phyloP scores from a whole-genome alignment of 2,113 vertebrate species.

The Suncus etruscus region DNA sequence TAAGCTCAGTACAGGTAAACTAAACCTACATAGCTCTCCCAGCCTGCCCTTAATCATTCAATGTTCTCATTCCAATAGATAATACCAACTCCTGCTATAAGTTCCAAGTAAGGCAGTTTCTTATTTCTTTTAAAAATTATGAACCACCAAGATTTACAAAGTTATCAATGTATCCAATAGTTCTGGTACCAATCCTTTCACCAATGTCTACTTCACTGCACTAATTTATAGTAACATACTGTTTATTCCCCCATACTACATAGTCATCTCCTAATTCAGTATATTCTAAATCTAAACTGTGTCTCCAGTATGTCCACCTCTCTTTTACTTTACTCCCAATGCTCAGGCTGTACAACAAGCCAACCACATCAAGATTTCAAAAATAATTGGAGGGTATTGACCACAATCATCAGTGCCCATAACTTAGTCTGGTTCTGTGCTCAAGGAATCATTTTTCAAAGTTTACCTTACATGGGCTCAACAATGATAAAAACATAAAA shows the following conservation, averaged over 20 bases:
- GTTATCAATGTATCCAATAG: too few species aligned
- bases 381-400: not conserved
- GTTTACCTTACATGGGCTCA: too few species aligned
- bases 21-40: not conserved
- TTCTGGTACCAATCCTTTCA: too few species aligned
- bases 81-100: too few species aligned
- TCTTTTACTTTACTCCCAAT: not conserved
- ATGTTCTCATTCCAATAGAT: slow-evolving; percentile 10
- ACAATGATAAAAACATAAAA: too few species aligned
- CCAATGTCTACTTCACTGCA: too few species aligned
- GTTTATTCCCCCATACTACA: not conserved
- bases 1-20: slow-evolving; percentile 5
- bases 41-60: not conserved
- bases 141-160: too few species aligned
- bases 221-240: too few species aligned
- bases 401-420: too few species aligned
- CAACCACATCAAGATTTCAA: slow-evolving; percentile 35
- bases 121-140: too few species aligned
- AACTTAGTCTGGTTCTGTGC: too few species aligned
- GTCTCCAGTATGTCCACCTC: not conserved
- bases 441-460: not conserved
- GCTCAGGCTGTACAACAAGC: not conserved
- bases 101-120: too few species aligned
- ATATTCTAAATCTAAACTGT: slow-evolving; percentile 1
- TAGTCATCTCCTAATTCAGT: slow-evolving; percentile 22